Base-by-base conservation (phyloP, 2,888 invertebrate genomes). In the Trisateles emortualis region DNA sequence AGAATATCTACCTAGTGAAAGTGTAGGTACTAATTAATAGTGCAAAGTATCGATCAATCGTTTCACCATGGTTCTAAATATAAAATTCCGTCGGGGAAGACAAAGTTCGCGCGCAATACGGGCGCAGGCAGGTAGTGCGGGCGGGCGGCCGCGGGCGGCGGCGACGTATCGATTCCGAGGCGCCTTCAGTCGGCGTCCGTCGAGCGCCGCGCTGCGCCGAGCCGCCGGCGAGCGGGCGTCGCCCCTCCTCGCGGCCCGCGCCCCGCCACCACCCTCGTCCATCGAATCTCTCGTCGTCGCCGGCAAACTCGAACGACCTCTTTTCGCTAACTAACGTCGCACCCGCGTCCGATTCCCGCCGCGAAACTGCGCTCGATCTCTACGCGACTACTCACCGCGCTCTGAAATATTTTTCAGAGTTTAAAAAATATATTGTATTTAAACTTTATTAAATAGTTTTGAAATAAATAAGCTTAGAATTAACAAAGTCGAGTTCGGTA, bases 71-170 rank as follows among this genome's bases (percentile, higher is more conserved):
- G 86, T 87, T 90, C 92, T 92, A 91, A 92, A 92, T 92, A 92
- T 92, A 92, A 92, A 92, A 91, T 91, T 88, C 86, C 85, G 87
- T 87, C 80, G 86, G 88, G 88, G 85, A 91, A 91, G 90, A 90
- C 91, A 88, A 92, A 92, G 90, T 92, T 92, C 88, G 91, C 92
- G 92, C 92, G 92, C 92, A 91, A 89, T 88, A 89, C 87, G 90
- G 88, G 87, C 87, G 87, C 83, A 76, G 78, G 87, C 81, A 76
- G 87, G 81, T 79, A 80, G 78, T 74, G 83, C 79, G 84, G 81
- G 78, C 72, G 78, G 79, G 24, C 41, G 47, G 84, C 81, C 76
- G 82, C 78, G 78, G 80, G 84, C 84, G 87, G 84, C 85, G 85
- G 82, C 82, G 78, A 84, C 86, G 84, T 91, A 91, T 92, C 90